A percentile compares a stretch with the other conserved stretches of the same genome.
These are phyloP conservation scores for Arion vulgaris DNA, from an alignment of 1,140 invertebrate species.

Conservation along the genomic window DNA sequence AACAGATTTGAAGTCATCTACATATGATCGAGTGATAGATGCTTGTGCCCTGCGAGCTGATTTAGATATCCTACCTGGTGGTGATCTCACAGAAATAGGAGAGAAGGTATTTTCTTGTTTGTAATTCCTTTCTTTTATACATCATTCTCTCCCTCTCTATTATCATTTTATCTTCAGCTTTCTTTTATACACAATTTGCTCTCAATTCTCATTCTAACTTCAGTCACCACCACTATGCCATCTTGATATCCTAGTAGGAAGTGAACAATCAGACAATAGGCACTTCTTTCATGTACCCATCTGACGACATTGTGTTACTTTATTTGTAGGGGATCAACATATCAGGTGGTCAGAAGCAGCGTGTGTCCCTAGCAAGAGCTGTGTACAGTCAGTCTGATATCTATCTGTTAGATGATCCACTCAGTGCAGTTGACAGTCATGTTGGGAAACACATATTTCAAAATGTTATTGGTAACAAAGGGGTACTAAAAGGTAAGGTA, in stretches of 20 bases:
- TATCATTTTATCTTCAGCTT: no score
- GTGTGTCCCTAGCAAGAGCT: conserved; percentile 24
- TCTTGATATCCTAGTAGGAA: no score
- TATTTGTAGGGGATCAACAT: conserved; percentile 31
- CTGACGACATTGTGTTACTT: no score
- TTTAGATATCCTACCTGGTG: conserved; percentile 78
- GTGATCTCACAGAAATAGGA: conserved; percentile 77
- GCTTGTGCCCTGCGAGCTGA: conserved; percentile 79
- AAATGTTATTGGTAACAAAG: conserved; percentile 63
- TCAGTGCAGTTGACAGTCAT: conserved; percentile 29
- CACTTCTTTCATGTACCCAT: no score
- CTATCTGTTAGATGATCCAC: conserved; percentile 80
- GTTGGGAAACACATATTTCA: conserved; percentile 64
- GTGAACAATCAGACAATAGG: no score
- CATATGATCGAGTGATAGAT: conserved; percentile 73
- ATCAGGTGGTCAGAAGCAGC: conserved; percentile 29
- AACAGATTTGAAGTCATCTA: conserved; percentile 66
- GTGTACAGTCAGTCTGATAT: conserved; percentile 72
- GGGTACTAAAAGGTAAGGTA: conserved; percentile 27
- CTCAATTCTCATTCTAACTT: no score
- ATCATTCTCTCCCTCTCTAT: neutral
- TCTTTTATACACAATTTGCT: no score
- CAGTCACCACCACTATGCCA: no score
- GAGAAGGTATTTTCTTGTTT: conserved; percentile 49
- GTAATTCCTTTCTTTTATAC: neutral